Evolutionary conservation across 2,113 vertebrate genomes (phyloP).

Genomic region (Patagioenas fasciata): DNA sequence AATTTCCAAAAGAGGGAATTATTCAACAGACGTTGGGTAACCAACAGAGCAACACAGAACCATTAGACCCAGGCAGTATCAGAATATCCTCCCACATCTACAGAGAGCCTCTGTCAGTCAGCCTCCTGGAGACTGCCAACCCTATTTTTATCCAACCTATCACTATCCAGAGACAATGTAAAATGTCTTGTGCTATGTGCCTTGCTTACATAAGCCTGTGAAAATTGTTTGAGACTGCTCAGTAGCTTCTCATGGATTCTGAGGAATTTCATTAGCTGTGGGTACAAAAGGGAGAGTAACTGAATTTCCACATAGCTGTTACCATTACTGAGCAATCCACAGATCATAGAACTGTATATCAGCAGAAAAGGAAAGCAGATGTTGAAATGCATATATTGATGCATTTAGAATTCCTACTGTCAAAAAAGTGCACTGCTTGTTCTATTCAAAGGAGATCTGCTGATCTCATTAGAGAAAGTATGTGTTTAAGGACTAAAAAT

Average conservation of each 20-base stretch:
- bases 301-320: neutral
- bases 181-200: neutral
- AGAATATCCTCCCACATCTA: neutral
- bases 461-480: neutral
- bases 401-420: neutral
- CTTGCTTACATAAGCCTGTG: neutral
- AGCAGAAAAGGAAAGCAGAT: neutral
- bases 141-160: neutral
- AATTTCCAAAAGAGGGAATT: neutral
- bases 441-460: neutral
- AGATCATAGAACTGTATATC: neutral
- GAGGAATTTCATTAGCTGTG: neutral
- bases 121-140: neutral
- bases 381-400: neutral
- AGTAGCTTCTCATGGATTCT: neutral
- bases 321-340: neutral
- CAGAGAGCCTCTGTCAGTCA: neutral
- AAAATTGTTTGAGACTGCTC: neutral
- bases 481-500: conserved; percentile 40
- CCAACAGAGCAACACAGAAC: neutral
- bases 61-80: neutral
- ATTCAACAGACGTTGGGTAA: neutral
- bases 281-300: neutral
- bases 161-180: neutral
- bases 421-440: neutral